Evolutionary conservation across 2,113 vertebrate genomes (phyloP), one percentile per base, ranked within the genome.

Genomic region (Sclerurus mexicanus): DNA sequence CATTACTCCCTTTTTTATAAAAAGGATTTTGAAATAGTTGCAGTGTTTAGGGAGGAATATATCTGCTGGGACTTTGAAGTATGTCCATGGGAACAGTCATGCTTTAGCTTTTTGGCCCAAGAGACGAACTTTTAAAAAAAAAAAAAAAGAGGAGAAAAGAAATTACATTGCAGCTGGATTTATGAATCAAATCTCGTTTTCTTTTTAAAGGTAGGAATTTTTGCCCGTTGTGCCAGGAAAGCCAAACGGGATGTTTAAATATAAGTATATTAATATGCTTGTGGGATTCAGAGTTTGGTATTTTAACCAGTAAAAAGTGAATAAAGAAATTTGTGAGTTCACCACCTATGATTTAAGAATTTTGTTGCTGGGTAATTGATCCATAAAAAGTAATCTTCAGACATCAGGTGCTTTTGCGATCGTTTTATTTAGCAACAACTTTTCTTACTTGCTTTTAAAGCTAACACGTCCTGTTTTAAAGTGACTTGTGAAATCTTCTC

Each of bases 1-100:
- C 98, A 98, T 97, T 94, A 97, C 98, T 98, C 98, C 97, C 98
- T 97, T 96, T 96, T 98, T 98, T 98, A 97, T 97, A 97, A 97
- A 98, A 97, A 97, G 95, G 95, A 96, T 97, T 97, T 98, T 97
- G 97, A 98, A 98, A 98, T 97, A 98, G 96, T 96, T 98, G 95
- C 96, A 96, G 95, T 96, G 97, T 97, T 97, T 97, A 97, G 97
- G 98, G 97, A 98, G 98, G 97, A 97, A 98, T 97, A 95, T 96
- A 97, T 97, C 97, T 98, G 96, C 97, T 84, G 86, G 97, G 96
- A 95, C 98, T 98, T 98, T 98, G 98, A 98, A 98, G 98, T 98
- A 97, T 97, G 95, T 97, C 96, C 96, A 97, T 97, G 97, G 97
- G 97, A 98, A 98, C 81, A 97, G 95, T 96, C 94, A 85, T 95